These are phyloP conservation scores for Agonopterix alstromeriana DNA, from an alignment of 2,888 invertebrate species.

Conservation along the genomic window DNA sequence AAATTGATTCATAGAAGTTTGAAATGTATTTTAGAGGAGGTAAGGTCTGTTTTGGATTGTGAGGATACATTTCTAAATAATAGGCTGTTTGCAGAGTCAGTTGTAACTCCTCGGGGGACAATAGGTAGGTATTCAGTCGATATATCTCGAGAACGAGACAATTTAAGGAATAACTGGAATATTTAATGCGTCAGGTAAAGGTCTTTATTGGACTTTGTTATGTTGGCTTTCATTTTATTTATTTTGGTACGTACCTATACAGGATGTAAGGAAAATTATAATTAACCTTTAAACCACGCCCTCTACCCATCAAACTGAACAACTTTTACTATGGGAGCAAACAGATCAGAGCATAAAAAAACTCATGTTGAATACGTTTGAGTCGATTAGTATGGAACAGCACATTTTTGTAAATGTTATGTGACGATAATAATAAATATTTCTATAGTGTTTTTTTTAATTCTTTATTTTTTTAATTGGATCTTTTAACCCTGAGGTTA, in stretches of 20 bases:
- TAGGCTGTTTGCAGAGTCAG: constrained; percentile 12
- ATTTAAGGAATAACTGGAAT: constrained; percentile 64
- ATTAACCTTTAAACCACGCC: too few species aligned
- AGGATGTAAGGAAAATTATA: not conserved
- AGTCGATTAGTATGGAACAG: too few species aligned
- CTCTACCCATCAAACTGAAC: not conserved
- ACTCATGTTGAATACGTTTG: not conserved
- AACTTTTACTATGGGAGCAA: not conserved
- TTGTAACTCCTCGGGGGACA: constrained; percentile 66
- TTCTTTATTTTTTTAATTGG: too few species aligned
- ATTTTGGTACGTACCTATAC: not conserved
- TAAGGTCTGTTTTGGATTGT: constrained; percentile 21
- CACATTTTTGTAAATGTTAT: too few species aligned
- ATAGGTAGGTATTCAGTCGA: constrained; percentile 62
- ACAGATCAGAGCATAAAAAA: not conserved
- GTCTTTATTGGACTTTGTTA: constrained; percentile 21
- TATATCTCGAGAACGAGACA: constrained; percentile 66
- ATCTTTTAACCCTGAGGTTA: too few species aligned
- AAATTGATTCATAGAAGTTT: constrained; percentile 8
- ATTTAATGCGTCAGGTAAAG: constrained; percentile 43
- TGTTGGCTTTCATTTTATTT: not conserved
- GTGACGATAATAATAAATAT: too few species aligned
- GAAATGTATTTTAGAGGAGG: not conserved
- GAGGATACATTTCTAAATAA: constrained; percentile 17
- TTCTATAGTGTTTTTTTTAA: too few species aligned